A percentile compares a stretch with the other conserved stretches of the same genome.
Conservation (phyloP, 2,888 invertebrate species). For the Protonemura montana region DNA sequence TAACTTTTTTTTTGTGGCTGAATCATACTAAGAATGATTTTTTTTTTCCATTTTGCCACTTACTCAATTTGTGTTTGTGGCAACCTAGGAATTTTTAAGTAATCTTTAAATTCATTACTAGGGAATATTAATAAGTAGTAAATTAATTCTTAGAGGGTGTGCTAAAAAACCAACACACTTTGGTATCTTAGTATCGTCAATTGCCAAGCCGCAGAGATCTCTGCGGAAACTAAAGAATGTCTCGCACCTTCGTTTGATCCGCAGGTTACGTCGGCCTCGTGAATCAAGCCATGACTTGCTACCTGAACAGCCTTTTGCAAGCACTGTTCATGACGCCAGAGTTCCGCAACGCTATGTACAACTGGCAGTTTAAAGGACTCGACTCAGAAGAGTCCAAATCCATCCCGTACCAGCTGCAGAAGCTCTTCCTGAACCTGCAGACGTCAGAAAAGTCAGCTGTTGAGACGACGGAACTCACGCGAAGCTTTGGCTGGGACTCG, state of each 20-base stretch:
- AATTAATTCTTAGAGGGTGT: no score
- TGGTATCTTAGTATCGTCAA: no score
- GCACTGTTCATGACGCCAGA: slow-evolving; percentile 92
- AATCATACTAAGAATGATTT: no score
- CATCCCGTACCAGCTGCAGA: slow-evolving; percentile 87
- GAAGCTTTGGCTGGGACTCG: slow-evolving; percentile 90
- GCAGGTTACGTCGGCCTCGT: slow-evolving; percentile 79
- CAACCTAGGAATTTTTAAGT: no score
- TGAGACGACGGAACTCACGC: slow-evolving; percentile 86
- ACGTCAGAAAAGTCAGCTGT: slow-evolving; percentile 80
- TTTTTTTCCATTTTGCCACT: no score
- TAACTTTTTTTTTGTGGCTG: no score
- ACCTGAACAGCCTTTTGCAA: slow-evolving; percentile 86
- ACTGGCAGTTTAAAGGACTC: slow-evolving; percentile 77
- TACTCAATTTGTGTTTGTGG: no score
- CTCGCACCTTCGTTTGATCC: slow-evolving; percentile 34
- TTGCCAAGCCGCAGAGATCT: no score
- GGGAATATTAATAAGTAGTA: no score
- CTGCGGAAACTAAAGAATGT: no score
- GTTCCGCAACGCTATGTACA: slow-evolving; percentile 86
- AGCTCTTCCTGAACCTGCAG: slow-evolving; percentile 84
- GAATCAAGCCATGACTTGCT: slow-evolving; percentile 93
- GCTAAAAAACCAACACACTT: no score
- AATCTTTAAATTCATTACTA: no score
- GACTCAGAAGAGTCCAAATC: slow-evolving; percentile 73